Percentiles rank a stretch among this genome's conserved stretches.
phyloP scores from a whole-genome alignment of 2,888 invertebrate species.

The Julus scandinavius region DNA sequence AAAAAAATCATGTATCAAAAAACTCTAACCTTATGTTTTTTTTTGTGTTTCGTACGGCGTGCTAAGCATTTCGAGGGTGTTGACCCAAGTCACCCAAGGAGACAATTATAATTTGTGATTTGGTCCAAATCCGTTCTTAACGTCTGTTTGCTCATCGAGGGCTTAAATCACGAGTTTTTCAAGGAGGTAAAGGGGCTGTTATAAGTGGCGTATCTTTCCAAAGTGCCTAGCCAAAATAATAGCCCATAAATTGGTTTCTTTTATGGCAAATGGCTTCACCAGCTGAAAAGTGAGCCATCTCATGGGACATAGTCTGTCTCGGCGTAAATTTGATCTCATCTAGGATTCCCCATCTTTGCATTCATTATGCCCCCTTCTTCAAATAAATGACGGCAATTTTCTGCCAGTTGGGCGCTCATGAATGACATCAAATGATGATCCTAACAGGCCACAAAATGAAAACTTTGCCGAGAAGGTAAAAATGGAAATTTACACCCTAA shows the following conservation, averaged over 20 bases:
- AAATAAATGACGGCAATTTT: constrained; percentile 44
- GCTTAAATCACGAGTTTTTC: constrained; percentile 24
- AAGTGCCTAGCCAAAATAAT: constrained; percentile 40
- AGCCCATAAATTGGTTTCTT: constrained; percentile 36
- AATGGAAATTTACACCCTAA: not conserved
- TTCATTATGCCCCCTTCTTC: constrained; percentile 5
- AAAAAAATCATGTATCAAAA: no score
- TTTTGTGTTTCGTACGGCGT: not conserved
- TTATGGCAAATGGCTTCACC: not conserved
- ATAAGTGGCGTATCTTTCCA: constrained; percentile 37
- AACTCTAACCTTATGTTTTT: not conserved
- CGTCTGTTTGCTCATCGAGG: constrained; percentile 25
- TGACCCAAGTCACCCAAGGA: constrained; percentile 14
- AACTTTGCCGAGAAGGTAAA: not conserved
- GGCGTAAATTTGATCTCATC: constrained; percentile 37
- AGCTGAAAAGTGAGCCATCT: constrained; percentile 42
- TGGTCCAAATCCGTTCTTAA: constrained; percentile 36
- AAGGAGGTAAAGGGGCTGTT: not conserved
- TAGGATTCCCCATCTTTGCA: not conserved
- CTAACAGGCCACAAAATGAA: constrained; percentile 36
- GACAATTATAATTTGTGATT: constrained; percentile 40
- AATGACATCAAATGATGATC: constrained; percentile 43
- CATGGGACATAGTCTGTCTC: not conserved
- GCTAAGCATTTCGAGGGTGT: not conserved
- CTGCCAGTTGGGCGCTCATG: constrained; percentile 45